Conservation (phyloP, 2,797 vertebrate genomes). For the Sciaenops ocellatus region DNA sequence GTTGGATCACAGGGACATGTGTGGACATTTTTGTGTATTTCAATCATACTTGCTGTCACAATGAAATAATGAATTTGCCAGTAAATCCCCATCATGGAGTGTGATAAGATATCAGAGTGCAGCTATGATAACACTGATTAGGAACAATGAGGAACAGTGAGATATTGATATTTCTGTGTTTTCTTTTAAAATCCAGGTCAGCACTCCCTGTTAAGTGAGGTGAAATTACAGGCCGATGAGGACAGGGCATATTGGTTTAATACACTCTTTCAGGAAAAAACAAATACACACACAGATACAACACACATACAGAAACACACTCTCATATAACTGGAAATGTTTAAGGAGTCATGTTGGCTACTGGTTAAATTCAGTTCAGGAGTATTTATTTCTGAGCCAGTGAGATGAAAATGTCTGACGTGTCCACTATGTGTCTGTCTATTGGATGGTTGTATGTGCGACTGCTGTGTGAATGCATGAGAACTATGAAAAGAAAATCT, state of each 20-base stretch:
- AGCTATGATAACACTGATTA: conserved; percentile 2
- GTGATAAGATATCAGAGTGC: not conserved
- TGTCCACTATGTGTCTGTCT: not conserved
- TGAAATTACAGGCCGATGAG: conserved; percentile 21
- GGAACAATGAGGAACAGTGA: conserved; percentile 4
- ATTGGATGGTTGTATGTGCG: not conserved
- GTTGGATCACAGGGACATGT: not conserved
- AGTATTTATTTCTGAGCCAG: not conserved
- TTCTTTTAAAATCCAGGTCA: not conserved
- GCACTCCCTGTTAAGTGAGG: not conserved
- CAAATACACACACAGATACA: not conserved
- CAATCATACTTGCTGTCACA: conserved; percentile 31
- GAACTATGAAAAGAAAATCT: not conserved
- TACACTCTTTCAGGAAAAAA: not conserved
- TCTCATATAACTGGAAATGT: not conserved
- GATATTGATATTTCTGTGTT: conserved; percentile 36
- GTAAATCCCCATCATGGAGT: not conserved
- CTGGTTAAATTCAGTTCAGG: conserved; percentile 4
- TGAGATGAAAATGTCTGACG: conserved; percentile 4
- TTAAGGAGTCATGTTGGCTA: not conserved
- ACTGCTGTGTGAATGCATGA: not conserved
- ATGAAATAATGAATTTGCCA: conserved; percentile 29
- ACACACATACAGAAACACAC: not conserved
- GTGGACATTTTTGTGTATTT: conserved; percentile 27
- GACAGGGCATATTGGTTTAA: not conserved